These are phyloP conservation scores for Melanotaenia pygmaea DNA, from an alignment of 2,797 vertebrate species.

Conservation along the genomic window DNA sequence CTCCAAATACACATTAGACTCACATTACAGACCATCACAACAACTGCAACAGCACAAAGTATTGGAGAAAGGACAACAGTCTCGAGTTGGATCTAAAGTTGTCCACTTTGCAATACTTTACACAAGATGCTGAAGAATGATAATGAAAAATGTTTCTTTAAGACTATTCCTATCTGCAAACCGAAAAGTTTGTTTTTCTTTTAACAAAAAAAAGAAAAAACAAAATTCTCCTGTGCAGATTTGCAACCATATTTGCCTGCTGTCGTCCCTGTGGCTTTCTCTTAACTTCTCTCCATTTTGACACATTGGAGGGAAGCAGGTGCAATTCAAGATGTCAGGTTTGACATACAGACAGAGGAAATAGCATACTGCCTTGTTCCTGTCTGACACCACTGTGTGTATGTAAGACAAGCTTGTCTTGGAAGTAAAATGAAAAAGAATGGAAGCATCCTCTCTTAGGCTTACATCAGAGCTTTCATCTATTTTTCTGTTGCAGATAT, in stretches of 20 bases:
- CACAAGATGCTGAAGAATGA: constrained; percentile 27
- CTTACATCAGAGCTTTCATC: constrained; percentile 37
- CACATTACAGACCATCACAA: constrained; percentile 71
- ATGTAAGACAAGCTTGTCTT: constrained; percentile 57
- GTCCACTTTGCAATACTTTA: constrained; percentile 23
- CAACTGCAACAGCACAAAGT: constrained; percentile 53
- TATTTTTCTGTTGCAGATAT: constrained; percentile 22
- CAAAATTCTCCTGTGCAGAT: constrained; percentile 20
- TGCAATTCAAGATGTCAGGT: constrained; percentile 71
- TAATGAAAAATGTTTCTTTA: constrained; percentile 32
- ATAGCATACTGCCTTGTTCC: constrained; percentile 69
- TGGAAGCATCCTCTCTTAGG: constrained; percentile 58
- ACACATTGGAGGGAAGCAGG: constrained; percentile 69
- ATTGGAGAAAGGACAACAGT: constrained; percentile 28
- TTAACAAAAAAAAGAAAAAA: constrained; percentile 19
- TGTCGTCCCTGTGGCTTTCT: constrained; percentile 55
- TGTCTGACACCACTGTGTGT: constrained; percentile 58
- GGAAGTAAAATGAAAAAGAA: constrained; percentile 60
- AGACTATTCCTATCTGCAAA: neutral
- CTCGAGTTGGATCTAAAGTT: constrained; percentile 29
- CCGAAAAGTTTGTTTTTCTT: neutral
- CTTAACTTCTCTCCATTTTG: constrained; percentile 62
- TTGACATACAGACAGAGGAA: constrained; percentile 74
- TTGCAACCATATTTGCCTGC: constrained; percentile 30
- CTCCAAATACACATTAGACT: constrained; percentile 76